A percentile compares a stretch with the other conserved stretches of the same genome.
Evolutionary conservation across 2,113 vertebrate species (phyloP).

Genomic region (Stegastes partitus): DNA sequence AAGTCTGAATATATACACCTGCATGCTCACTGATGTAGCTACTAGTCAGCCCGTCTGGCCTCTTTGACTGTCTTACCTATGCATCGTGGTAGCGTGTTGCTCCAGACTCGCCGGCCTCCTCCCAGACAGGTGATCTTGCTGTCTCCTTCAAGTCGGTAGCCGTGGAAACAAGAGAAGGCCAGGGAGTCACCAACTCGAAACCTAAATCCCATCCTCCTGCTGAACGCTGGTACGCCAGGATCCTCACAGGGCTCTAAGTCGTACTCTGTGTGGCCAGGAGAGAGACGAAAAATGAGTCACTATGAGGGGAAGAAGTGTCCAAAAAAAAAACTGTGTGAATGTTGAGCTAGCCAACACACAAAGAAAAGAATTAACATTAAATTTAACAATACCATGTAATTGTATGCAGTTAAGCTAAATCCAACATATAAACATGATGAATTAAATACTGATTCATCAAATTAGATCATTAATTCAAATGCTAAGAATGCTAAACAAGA

Average conservation of each 20-base stretch:
- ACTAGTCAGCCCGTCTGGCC: slow-evolving; percentile 78
- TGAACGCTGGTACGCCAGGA: slow-evolving; percentile 96
- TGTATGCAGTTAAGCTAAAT: background rate
- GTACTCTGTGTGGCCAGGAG: slow-evolving; percentile 86
- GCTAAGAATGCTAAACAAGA: too few species aligned
- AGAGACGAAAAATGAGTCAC: background rate
- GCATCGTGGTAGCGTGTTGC: slow-evolving; percentile 97
- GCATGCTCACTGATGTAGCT: too few species aligned
- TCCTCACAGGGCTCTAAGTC: slow-evolving; percentile 96
- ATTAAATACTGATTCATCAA: too few species aligned
- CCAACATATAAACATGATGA: background rate
- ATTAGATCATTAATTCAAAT: too few species aligned
- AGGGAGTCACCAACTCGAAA: slow-evolving; percentile 94
- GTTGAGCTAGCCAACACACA: too few species aligned
- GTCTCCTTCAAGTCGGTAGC: slow-evolving; percentile 96
- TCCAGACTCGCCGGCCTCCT: slow-evolving; percentile 97
- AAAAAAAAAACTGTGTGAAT: too few species aligned
- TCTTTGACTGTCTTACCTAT: slow-evolving; percentile 90
- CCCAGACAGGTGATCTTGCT: slow-evolving; percentile 93
- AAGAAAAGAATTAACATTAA: too few species aligned
- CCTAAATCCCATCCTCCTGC: slow-evolving; percentile 92
- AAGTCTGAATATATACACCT: background rate
- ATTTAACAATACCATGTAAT: too few species aligned
- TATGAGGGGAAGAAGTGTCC: background rate
- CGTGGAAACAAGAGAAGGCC: slow-evolving; percentile 95